Conservation (phyloP, 1,140 invertebrate species). For the Sycophaga agraensis region DNA sequence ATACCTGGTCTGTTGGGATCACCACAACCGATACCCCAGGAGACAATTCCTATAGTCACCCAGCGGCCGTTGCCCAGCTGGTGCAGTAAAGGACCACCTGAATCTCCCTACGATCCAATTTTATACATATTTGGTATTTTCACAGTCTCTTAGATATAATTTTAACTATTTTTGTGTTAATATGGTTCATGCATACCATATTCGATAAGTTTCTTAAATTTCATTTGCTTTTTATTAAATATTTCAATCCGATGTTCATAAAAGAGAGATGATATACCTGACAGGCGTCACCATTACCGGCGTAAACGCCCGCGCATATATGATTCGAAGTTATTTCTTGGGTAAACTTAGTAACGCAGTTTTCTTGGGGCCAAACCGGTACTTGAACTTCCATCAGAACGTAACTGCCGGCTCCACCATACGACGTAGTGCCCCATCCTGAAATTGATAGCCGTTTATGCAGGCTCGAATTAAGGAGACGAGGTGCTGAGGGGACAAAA, state of each 20-base stretch:
- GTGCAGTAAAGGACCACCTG: slow-evolving; percentile 77
- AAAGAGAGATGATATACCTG: slow-evolving; percentile 65
- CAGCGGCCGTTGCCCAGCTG: slow-evolving; percentile 71
- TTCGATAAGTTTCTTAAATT: too few relatives aligned
- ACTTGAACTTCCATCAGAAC: slow-evolving; percentile 75
- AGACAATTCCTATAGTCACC: slow-evolving; percentile 79
- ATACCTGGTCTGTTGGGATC: slow-evolving; percentile 68
- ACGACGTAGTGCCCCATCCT: slow-evolving; percentile 75
- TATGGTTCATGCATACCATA: too few relatives aligned
- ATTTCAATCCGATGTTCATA: too few relatives aligned
- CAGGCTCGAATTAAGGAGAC: too few relatives aligned
- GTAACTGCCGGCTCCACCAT: slow-evolving; percentile 68
- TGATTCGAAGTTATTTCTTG: slow-evolving; percentile 66
- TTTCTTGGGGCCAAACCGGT: slow-evolving; percentile 76
- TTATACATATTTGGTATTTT: background rate
- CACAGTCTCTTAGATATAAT: background rate
- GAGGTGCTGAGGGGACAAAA: too few relatives aligned
- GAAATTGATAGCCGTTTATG: background rate
- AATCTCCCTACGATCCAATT: slow-evolving; percentile 68
- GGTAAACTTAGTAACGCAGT: slow-evolving; percentile 66
- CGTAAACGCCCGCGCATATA: slow-evolving; percentile 71
- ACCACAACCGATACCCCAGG: slow-evolving; percentile 75
- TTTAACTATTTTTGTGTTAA: too few relatives aligned
- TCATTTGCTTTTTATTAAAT: too few relatives aligned
- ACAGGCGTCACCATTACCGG: slow-evolving; percentile 77